Conservation (phyloP, 2,888 invertebrate species). For the Drosophila siamana region DNA sequence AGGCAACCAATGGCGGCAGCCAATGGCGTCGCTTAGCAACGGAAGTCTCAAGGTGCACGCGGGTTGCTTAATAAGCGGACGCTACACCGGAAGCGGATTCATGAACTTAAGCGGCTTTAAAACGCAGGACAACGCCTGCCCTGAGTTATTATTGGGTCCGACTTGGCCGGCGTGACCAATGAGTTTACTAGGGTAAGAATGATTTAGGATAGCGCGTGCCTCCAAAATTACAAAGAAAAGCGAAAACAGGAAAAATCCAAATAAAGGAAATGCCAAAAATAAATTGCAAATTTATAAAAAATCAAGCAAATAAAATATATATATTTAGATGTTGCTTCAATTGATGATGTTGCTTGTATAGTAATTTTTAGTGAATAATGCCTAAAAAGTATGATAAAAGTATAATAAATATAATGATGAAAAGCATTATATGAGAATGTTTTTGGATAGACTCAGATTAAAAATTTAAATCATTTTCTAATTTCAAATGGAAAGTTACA, state of each 20-base stretch:
- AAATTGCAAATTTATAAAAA: neutral
- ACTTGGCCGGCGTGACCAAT: conserved; percentile 52
- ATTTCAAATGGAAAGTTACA: no score
- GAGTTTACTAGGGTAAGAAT: conserved; percentile 55
- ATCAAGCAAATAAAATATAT: neutral
- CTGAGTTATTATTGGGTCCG: conserved; percentile 48
- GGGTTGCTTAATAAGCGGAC: conserved; percentile 67
- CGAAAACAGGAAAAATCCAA: conserved; percentile 18
- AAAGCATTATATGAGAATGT: no score
- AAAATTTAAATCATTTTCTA: no score
- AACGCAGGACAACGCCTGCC: conserved; percentile 51
- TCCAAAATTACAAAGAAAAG: conserved; percentile 32
- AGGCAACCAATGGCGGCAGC: conserved; percentile 61
- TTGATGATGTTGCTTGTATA: neutral
- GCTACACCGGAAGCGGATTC: conserved; percentile 58
- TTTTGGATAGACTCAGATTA: no score
- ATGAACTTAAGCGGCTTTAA: conserved; percentile 70
- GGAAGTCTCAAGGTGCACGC: conserved; percentile 62
- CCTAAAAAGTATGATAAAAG: no score
- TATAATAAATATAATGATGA: no score
- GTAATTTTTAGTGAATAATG: neutral
- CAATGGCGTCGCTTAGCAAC: conserved; percentile 9
- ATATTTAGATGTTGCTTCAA: neutral
- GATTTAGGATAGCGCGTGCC: conserved; percentile 38
- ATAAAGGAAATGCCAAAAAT: neutral